These are phyloP conservation scores for Mesoclemmys tuberculata DNA, from an alignment of 2,113 vertebrate genomes.

Conservation along the genomic window DNA sequence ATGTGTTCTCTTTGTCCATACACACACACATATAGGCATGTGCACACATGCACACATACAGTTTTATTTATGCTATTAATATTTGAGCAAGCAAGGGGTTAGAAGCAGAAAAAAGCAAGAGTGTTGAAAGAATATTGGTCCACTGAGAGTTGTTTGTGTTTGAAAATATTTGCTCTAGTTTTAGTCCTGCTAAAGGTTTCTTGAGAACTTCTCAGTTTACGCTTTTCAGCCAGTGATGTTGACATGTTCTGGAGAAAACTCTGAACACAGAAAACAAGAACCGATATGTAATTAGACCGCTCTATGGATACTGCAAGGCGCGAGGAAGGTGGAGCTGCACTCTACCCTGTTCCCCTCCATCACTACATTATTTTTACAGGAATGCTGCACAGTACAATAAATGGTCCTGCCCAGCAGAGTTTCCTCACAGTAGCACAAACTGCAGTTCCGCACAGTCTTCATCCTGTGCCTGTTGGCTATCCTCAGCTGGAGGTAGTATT, in stretches of 20 bases:
- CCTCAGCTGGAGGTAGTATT: slow-evolving; percentile 53
- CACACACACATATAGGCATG: too few relatives aligned
- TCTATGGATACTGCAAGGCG: accelerated
- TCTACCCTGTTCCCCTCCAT: accelerated
- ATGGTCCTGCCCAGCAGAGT: background rate
- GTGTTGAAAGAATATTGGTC: slow-evolving; percentile 28
- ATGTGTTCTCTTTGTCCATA: background rate
- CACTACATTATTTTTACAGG: background rate
- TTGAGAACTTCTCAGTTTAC: slow-evolving; percentile 10
- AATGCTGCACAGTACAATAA: background rate
- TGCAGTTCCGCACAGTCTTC: accelerated
- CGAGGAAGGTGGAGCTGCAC: background rate
- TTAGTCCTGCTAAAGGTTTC: slow-evolving; percentile 1
- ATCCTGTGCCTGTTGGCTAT: slow-evolving; percentile 17
- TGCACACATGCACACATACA: background rate
- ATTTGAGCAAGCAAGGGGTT: background rate
- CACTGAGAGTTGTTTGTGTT: slow-evolving; percentile 4
- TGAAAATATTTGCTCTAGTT: background rate
- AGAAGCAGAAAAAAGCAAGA: background rate
- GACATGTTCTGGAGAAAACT: slow-evolving; percentile 10
- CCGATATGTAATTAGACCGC: accelerated
- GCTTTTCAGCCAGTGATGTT: slow-evolving; percentile 17
- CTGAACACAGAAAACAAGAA: accelerated
- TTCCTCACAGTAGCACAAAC: background rate
- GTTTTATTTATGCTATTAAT: background rate